Evolutionary conservation across 2,888 invertebrate genomes (phyloP).

Genomic region (Phortica okadai): DNA sequence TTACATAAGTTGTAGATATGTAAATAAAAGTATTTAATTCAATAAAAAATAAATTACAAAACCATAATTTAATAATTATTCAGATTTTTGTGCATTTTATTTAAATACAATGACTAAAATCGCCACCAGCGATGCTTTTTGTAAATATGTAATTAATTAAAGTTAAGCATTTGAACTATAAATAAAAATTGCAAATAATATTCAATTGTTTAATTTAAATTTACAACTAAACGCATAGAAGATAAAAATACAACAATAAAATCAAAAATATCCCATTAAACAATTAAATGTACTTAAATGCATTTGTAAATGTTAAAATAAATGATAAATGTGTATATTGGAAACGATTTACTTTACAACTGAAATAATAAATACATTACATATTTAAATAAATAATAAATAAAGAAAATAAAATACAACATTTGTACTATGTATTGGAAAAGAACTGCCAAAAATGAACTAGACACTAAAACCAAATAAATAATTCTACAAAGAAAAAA

Average conservation of each 20-base stretch:
- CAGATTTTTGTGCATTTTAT: background rate
- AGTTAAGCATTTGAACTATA: slow-evolving; percentile 30
- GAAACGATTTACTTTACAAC: slow-evolving; percentile 75
- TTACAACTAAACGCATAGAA: slow-evolving; percentile 42
- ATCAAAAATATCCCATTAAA: background rate
- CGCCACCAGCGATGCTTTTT: background rate
- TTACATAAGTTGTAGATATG: too few species aligned
- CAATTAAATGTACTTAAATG: slow-evolving; percentile 27
- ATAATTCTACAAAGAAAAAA: slow-evolving; percentile 34
- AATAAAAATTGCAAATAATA: slow-evolving; percentile 42
- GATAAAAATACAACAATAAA: background rate
- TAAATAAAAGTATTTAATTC: too few species aligned
- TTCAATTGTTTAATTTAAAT: slow-evolving; percentile 41
- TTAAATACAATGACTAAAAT: background rate
- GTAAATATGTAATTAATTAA: background rate
- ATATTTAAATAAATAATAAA: slow-evolving; percentile 39
- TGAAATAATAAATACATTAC: slow-evolving; percentile 62
- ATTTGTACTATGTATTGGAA: slow-evolving; percentile 69
- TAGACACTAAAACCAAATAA: slow-evolving; percentile 56
- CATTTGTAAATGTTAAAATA: slow-evolving; percentile 44
- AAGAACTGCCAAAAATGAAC: slow-evolving; percentile 73
- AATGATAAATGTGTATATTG: slow-evolving; percentile 72
- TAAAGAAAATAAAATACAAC: slow-evolving; percentile 54
- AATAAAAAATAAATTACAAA: too few species aligned
- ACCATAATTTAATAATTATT: background rate